Evolutionary conservation across 64 coral and sea anemone species (phyloP).

Genomic region (Pocillopora verrucosa): DNA sequence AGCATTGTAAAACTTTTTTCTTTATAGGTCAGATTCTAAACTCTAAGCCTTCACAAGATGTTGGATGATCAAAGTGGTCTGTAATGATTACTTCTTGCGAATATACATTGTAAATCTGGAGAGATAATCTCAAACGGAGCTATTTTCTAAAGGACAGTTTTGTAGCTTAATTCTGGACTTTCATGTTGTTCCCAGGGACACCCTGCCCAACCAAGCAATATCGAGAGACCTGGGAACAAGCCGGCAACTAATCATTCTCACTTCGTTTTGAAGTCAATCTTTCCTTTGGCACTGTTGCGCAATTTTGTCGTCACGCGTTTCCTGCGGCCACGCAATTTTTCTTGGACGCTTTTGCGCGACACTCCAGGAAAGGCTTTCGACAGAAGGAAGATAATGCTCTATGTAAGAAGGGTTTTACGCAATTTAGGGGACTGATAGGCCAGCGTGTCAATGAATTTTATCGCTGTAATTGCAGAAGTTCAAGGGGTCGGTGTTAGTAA

Average conservation of each 20-base stretch:
- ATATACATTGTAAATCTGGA: not conserved
- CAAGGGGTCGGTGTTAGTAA: not conserved
- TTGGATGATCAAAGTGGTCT: not conserved
- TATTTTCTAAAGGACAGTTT: slow-evolving; percentile 20
- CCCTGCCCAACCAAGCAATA: not conserved
- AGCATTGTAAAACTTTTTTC: not conserved
- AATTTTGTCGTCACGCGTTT: too few species aligned
- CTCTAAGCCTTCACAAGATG: not conserved
- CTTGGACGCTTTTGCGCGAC: too few species aligned
- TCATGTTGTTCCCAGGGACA: not conserved
- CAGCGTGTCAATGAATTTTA: too few species aligned
- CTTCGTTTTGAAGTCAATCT: not conserved
- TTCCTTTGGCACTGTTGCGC: too few species aligned
- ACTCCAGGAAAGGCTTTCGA: too few species aligned
- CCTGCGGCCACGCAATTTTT: too few species aligned
- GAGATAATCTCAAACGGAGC: slow-evolving; percentile 4
- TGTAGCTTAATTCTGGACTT: slow-evolving; percentile 10
- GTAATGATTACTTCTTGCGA: not conserved
- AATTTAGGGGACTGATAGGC: too few species aligned
- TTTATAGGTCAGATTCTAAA: slow-evolving; percentile 39
- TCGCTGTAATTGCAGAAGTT: too few species aligned
- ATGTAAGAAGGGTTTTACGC: too few species aligned
- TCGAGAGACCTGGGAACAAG: not conserved
- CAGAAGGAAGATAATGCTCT: too few species aligned
- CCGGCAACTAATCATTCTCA: not conserved